Evolutionary conservation across 2,888 invertebrate genomes (phyloP).

Genomic region (Monoplex corrugatus): DNA sequence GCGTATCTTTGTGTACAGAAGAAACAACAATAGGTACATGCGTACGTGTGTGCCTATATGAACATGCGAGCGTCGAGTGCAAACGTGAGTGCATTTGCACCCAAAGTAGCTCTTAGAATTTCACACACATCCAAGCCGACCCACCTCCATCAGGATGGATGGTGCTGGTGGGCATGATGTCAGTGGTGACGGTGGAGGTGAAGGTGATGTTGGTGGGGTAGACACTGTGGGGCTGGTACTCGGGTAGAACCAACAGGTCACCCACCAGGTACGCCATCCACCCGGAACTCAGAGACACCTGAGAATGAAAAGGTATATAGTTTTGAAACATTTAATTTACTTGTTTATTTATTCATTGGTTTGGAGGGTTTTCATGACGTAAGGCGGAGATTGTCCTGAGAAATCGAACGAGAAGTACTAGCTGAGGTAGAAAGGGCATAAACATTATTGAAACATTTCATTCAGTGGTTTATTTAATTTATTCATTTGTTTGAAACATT

Average conservation of each 20-base stretch:
- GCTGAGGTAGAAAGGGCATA: no score
- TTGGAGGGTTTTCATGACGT: no score
- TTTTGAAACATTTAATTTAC: no score
- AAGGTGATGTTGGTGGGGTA: conserved; percentile 59
- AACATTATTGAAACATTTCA: no score
- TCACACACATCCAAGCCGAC: not conserved
- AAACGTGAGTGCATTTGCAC: not conserved
- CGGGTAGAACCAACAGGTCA: conserved; percentile 57
- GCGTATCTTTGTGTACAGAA: no score
- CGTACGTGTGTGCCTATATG: not conserved
- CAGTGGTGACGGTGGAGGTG: conserved; percentile 37
- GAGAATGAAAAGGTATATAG: not conserved
- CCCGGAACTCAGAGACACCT: not conserved
- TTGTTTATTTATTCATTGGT: no score
- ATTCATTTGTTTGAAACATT: no score
- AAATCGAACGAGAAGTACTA: no score
- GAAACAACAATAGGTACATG: not conserved
- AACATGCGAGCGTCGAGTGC: not conserved
- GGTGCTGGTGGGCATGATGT: not conserved
- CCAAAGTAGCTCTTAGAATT: no score
- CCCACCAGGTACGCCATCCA: conserved; percentile 54
- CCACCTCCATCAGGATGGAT: not conserved
- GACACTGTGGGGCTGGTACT: conserved; percentile 42
- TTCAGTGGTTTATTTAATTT: no score
- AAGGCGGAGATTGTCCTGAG: no score